Conservation (phyloP, 1,140 invertebrate genomes). For the Leucophenga varia region DNA sequence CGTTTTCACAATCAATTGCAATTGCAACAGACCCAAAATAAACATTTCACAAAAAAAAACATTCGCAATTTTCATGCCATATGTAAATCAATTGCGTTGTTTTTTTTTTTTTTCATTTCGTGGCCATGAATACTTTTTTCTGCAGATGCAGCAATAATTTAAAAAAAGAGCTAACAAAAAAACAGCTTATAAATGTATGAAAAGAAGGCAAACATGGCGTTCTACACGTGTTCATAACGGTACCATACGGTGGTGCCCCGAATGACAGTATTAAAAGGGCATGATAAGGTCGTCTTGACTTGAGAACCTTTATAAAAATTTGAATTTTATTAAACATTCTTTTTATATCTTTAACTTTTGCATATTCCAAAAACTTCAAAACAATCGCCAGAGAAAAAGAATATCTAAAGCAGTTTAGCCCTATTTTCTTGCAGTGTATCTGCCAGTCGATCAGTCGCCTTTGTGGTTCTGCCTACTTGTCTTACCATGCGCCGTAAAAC, state of each 20-base stretch:
- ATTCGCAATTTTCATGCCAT: slow-evolving; percentile 19
- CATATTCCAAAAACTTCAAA: no score
- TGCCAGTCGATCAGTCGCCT: no score
- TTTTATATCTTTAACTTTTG: no score
- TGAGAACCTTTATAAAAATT: no score
- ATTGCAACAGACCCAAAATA: slow-evolving; percentile 12
- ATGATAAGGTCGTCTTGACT: no score
- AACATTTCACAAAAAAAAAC: slow-evolving; percentile 7
- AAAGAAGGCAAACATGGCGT: slow-evolving; percentile 3
- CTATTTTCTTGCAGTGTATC: no score
- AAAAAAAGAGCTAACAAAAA: slow-evolving; percentile 4
- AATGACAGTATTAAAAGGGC: not conserved
- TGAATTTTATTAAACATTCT: no score
- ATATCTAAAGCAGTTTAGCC: no score
- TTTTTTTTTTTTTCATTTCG: slow-evolving; percentile 1
- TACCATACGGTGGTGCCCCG: not conserved
- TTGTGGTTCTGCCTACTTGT: no score
- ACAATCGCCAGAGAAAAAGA: no score
- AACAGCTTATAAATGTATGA: slow-evolving; percentile 6
- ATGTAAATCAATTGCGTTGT: slow-evolving; percentile 21
- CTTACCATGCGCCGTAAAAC: no score
- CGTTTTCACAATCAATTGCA: slow-evolving; percentile 31
- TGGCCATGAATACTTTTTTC: slow-evolving; percentile 23
- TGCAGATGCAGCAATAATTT: slow-evolving; percentile 34
- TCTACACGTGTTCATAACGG: slow-evolving; percentile 16